Evolutionary conservation across 2,113 vertebrate genomes (phyloP).

Genomic region (Colossoma macropomum): DNA sequence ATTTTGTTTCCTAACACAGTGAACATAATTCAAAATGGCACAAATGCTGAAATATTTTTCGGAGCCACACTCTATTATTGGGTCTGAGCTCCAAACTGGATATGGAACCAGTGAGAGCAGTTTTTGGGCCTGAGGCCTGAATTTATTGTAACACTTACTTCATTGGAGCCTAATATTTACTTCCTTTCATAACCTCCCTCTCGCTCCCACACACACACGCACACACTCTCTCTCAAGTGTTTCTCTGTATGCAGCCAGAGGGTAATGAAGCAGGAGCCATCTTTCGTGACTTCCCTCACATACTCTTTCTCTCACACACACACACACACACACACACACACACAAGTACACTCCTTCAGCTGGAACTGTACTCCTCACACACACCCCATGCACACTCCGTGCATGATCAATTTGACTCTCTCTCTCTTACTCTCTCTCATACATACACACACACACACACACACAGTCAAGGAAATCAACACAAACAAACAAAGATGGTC

Average conservation of each 20-base stretch:
- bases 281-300: slow-evolving; percentile 16
- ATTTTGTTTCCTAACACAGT: too few relatives aligned
- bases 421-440: neutral
- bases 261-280: slow-evolving; percentile 38
- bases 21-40: too few relatives aligned
- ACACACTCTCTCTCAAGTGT: neutral
- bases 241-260: slow-evolving; percentile 4
- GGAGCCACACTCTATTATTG: neutral
- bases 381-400: slow-evolving; percentile 18
- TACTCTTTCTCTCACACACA: neutral
- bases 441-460: neutral
- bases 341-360: neutral
- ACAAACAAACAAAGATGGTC: slow-evolving; percentile 31
- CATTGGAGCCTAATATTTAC: neutral
- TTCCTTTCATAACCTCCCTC: slow-evolving; percentile 23
- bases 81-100: slow-evolving; percentile 22
- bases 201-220: neutral
- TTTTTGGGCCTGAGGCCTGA: neutral
- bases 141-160: slow-evolving; percentile 17
- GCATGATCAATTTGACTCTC: slow-evolving; percentile 25
- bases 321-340: slow-evolving; percentile 18
- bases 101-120: slow-evolving; percentile 10
- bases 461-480: slow-evolving; percentile 6
- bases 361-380: neutral
- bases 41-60: too few relatives aligned